Conservation (phyloP, 2,888 invertebrate species). For the Erebia aethiops region DNA sequence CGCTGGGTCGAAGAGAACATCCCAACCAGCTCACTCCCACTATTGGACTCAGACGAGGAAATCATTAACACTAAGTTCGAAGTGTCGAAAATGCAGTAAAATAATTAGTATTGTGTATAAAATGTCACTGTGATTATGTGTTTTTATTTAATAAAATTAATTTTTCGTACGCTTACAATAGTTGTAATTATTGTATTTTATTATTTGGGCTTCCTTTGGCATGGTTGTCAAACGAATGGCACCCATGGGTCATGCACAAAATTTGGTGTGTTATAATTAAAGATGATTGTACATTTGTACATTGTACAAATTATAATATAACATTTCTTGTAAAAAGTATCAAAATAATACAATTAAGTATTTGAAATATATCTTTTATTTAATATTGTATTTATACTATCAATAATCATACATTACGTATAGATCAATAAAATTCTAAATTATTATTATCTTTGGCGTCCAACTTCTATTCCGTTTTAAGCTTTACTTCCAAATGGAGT, state of each 20-base stretch:
- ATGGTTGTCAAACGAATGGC: neutral
- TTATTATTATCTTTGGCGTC: slow-evolving; percentile 18
- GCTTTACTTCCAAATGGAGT: slow-evolving; percentile 8
- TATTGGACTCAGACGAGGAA: slow-evolving; percentile 89
- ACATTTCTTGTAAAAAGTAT: neutral
- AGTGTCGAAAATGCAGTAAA: slow-evolving; percentile 93
- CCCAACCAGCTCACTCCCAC: slow-evolving; percentile 88
- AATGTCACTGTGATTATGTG: slow-evolving; percentile 40
- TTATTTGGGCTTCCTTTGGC: neutral
- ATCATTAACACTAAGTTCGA: slow-evolving; percentile 93
- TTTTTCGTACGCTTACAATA: slow-evolving; percentile 30
- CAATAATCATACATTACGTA: neutral
- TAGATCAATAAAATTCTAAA: neutral
- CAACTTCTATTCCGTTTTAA: neutral
- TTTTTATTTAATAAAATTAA: slow-evolving; percentile 43
- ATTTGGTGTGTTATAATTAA: too few relatives aligned
- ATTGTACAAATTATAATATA: too few relatives aligned
- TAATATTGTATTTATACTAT: slow-evolving; percentile 8
- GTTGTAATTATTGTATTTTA: neutral
- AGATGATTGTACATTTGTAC: too few relatives aligned
- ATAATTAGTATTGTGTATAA: slow-evolving; percentile 45
- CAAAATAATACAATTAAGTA: neutral
- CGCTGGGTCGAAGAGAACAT: slow-evolving; percentile 98
- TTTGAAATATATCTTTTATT: slow-evolving; percentile 18
- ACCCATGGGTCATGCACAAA: too few relatives aligned